Evolutionary conservation across 2,888 invertebrate genomes (phyloP).

Genomic region (Microctonus aethiopoides): DNA sequence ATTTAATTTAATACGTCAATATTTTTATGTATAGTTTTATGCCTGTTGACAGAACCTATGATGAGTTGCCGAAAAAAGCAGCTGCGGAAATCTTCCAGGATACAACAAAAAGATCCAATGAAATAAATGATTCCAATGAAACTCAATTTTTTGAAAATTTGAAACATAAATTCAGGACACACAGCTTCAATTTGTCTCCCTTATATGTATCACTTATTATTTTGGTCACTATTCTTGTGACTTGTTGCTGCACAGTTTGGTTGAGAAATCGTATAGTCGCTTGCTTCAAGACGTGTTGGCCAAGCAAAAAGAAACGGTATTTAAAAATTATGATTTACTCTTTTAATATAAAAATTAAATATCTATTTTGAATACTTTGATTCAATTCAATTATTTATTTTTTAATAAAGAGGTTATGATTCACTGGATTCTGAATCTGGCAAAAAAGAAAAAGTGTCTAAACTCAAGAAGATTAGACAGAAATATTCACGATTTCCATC

Average conservation of each 20-base stretch:
- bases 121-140: not conserved
- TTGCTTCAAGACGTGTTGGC: slow-evolving; percentile 35
- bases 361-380: too few relatives aligned
- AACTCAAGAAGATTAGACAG: slow-evolving; percentile 32
- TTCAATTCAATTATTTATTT: not conserved
- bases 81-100: too few relatives aligned
- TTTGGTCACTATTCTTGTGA: slow-evolving; percentile 37
- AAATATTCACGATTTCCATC: slow-evolving; percentile 10
- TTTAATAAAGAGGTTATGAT: slow-evolving; percentile 34
- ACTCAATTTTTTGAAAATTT: not conserved
- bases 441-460: slow-evolving; percentile 21
- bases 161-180: slow-evolving; percentile 10
- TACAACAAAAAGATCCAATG: not conserved
- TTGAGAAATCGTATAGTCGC: slow-evolving; percentile 42
- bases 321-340: not conserved
- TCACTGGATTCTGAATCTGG: slow-evolving; percentile 40
- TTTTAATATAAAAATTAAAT: too few relatives aligned
- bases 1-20: too few relatives aligned
- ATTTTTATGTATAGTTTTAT: not conserved
- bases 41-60: not conserved
- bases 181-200: slow-evolving; percentile 33
- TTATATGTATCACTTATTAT: slow-evolving; percentile 38
- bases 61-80: not conserved
- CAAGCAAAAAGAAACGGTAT: slow-evolving; percentile 39
- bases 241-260: slow-evolving; percentile 46